These are phyloP conservation scores for Cenopis cana DNA, from an alignment of 2,888 invertebrate species.

Conservation along the genomic window DNA sequence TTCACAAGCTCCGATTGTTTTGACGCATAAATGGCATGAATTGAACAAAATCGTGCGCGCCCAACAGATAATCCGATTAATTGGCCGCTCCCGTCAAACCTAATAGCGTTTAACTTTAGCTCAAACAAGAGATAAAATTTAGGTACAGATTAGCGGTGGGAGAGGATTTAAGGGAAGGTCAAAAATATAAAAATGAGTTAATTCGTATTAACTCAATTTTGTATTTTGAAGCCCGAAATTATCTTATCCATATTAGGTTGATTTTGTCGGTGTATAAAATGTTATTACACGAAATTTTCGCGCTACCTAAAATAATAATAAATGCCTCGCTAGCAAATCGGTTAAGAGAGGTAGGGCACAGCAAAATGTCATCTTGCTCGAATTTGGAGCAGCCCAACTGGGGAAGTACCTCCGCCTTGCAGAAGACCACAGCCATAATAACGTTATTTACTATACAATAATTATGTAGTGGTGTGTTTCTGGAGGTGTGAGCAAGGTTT, in stretches of 20 bases:
- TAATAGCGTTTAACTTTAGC: constrained; percentile 43
- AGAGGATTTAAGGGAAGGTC: constrained; percentile 15
- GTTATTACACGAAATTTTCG: not conserved
- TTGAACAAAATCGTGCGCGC: constrained; percentile 41
- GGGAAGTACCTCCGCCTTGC: too few relatives aligned
- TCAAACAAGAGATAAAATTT: constrained; percentile 35
- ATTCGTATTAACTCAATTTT: too few relatives aligned
- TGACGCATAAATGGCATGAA: constrained; percentile 42
- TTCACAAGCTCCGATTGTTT: constrained; percentile 48
- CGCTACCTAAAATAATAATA: not conserved
- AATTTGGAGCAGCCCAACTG: too few relatives aligned
- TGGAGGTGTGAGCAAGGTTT: too few relatives aligned
- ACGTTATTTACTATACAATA: too few relatives aligned
- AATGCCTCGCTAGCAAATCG: too few relatives aligned
- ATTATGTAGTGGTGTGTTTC: too few relatives aligned
- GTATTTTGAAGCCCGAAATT: not conserved
- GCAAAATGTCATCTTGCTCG: too few relatives aligned
- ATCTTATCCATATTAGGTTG: not conserved
- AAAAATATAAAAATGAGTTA: constrained; percentile 25
- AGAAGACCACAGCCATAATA: too few relatives aligned
- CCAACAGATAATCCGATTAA: constrained; percentile 45
- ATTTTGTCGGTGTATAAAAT: not conserved
- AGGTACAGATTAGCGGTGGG: constrained; percentile 19
- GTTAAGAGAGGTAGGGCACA: too few relatives aligned
- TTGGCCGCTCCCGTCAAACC: constrained; percentile 35